Percentiles rank a stretch among this genome's conserved stretches.
Conservation (phyloP, 2,797 vertebrate species). For the Perodicticus potto region DNA sequence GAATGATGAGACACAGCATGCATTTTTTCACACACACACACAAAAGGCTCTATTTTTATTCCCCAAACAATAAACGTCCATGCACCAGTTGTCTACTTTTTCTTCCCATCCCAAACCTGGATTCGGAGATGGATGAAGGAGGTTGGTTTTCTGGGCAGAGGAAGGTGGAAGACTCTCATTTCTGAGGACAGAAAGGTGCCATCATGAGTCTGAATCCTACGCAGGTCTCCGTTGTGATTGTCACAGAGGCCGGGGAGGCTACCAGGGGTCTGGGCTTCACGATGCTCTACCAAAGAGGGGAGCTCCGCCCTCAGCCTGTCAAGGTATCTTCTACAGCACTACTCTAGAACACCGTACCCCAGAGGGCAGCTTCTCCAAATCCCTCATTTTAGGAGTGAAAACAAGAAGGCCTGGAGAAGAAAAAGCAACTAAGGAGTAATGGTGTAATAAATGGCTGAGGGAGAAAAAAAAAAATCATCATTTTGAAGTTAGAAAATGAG, state of each 20-base stretch:
- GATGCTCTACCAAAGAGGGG: accelerated
- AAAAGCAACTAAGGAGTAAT: not conserved
- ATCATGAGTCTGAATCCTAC: not conserved
- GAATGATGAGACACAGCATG: conserved; percentile 26
- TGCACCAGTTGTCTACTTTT: not conserved
- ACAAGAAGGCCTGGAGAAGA: not conserved
- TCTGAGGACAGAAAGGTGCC: not conserved
- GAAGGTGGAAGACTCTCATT: not conserved
- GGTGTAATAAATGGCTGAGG: not conserved
- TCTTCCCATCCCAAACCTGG: not conserved
- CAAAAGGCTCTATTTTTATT: not conserved
- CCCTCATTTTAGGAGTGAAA: not conserved
- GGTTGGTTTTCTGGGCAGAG: not conserved
- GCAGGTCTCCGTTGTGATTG: not conserved
- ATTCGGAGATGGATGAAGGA: not conserved
- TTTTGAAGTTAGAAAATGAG: not conserved
- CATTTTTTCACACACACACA: not conserved
- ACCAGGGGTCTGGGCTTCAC: not conserved
- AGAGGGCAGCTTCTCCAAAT: not conserved
- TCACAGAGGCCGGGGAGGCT: not conserved
- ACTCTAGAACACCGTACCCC: not conserved
- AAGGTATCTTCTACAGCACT: no score
- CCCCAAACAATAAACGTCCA: conserved; percentile 26
- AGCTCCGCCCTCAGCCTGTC: not conserved
- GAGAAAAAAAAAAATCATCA: accelerated